A percentile compares a stretch with the other conserved stretches of the same genome.
phyloP scores from a whole-genome alignment of 2,888 invertebrate species.

The Sacculina carcini region DNA sequence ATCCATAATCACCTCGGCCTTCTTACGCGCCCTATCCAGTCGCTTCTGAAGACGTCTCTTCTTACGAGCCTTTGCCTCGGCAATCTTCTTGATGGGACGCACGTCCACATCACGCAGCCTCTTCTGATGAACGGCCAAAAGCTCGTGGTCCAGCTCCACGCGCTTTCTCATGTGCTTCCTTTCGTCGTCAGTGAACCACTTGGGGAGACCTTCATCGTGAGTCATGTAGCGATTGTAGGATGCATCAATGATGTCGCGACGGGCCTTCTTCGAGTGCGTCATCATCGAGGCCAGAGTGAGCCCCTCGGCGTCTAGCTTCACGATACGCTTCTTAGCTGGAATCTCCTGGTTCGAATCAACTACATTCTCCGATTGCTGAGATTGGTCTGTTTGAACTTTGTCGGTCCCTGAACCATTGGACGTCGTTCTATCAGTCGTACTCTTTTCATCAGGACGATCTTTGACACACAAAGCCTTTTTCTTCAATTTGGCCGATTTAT shows the following conservation, averaged over 20 bases:
- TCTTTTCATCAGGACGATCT: too few species aligned
- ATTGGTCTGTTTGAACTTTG: too few species aligned
- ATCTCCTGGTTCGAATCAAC: neutral
- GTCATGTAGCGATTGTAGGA: conserved; percentile 48
- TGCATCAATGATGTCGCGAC: conserved; percentile 63
- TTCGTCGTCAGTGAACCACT: conserved; percentile 91
- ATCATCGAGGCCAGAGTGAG: conserved; percentile 76
- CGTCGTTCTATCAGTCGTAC: too few species aligned
- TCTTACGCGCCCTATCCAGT: conserved; percentile 80
- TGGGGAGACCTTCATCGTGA: conserved; percentile 62
- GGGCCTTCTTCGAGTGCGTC: conserved; percentile 64
- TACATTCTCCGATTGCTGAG: conserved; percentile 7
- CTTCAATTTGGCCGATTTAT: too few species aligned
- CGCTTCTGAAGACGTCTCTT: conserved; percentile 63
- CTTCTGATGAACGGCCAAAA: conserved; percentile 53
- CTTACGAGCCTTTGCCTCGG: conserved; percentile 93
- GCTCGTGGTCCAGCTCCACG: conserved; percentile 53
- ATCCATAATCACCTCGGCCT: conserved; percentile 76
- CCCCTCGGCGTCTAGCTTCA: conserved; percentile 53
- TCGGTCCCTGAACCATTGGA: too few species aligned
- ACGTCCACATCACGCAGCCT: conserved; percentile 47
- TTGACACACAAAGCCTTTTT: too few species aligned
- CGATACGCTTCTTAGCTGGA: conserved; percentile 26
- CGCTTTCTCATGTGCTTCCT: conserved; percentile 60
- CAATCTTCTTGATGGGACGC: conserved; percentile 85